Base-by-base conservation (phyloP, 2,888 invertebrate species). In the Anodontia alba region DNA sequence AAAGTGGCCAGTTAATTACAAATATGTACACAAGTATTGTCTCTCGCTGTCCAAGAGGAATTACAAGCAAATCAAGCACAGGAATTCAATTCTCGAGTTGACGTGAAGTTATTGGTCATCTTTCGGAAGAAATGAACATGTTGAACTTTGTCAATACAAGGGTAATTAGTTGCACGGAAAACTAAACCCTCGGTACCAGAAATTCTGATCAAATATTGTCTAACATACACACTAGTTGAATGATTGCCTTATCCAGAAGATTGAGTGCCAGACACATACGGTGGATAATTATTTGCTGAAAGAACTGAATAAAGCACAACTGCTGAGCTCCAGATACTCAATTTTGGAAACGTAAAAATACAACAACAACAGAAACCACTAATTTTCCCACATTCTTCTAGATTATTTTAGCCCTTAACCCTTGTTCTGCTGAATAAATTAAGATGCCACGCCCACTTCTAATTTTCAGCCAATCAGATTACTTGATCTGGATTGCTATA, bases 91-190 rank as follows among this genome's bases (percentile, higher is more conserved):
- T 29, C n/a, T 62, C 20, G 2, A 23, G 12, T 33, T 73, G 77
- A 67, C 77, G 66, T n/a, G 10, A 66, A 43, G 51, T 73, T 62
- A 77, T 73, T 77, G 77, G 77, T 49, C 72, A 72, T 67, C 68
- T 23, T 26, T 33, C 31, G n/a, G 33, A 42, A 29, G 62, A 71
- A 77, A 72, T 71, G 71, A 68, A 72, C 57, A 66, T 72, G 42
- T 51, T 68, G 77, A 78, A 54, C 74, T 74, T 36, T 78, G 78
- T 78, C 78, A 78, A 78, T 78, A 51, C 57, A 20, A 70, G 78
- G 78, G 78, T 70, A 78, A 78, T 78, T 78, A 78, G 62, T 62
- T 62, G 62, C 29, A 62, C 62, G 17, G 62, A 31, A 23, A 29
- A 62, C 62, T 29, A 62, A 62, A 62, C 62, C 62, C 62, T 31